Conservation (phyloP, 2,888 invertebrate species). For the Adelognathus sp. region DNA sequence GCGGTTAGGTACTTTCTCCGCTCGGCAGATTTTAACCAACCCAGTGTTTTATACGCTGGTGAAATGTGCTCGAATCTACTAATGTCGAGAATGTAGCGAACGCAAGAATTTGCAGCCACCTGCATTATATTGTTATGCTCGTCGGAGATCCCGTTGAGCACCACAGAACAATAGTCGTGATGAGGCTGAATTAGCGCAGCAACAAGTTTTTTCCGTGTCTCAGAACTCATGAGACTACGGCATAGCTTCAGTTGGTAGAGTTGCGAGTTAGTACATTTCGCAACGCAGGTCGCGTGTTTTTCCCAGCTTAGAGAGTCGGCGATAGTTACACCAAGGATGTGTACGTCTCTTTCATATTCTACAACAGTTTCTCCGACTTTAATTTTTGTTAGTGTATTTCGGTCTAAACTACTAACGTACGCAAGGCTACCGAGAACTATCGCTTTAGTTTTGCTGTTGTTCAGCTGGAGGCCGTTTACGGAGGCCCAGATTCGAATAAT, state of each 20-base stretch:
- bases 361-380: background rate
- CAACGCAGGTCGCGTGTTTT: background rate
- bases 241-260: background rate
- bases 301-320: background rate
- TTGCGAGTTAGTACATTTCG: background rate
- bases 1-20: background rate
- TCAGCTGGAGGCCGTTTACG: too few species aligned
- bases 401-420: background rate
- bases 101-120: background rate
- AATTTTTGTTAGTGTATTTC: background rate
- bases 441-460: background rate
- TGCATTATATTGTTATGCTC: background rate
- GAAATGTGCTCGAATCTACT: background rate
- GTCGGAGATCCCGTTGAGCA: background rate
- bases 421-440: background rate
- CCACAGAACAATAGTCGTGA: background rate
- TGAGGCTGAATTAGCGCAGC: background rate
- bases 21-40: background rate
- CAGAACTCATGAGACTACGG: background rate
- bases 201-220: background rate
- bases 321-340: background rate
- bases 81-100: background rate
- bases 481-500: too few species aligned
- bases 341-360: background rate
- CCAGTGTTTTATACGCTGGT: too few species aligned